Percentiles rank a stretch among this genome's conserved stretches.
Evolutionary conservation across 2,797 vertebrate species (phyloP).

Genomic region (Tiaroga cobitis): DNA sequence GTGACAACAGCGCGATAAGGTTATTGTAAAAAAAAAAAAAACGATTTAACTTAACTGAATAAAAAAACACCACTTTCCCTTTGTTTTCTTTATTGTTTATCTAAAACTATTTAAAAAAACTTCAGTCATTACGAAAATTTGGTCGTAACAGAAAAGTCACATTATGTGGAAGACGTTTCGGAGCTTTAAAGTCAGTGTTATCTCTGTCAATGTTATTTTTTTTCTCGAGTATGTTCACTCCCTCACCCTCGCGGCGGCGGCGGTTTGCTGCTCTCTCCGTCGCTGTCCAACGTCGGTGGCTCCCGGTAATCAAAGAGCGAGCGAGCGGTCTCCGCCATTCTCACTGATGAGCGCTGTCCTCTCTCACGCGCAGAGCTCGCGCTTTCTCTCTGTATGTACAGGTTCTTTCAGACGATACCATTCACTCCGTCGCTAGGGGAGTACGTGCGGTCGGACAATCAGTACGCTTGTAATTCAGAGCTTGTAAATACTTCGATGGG

Average conservation of each 20-base stretch:
- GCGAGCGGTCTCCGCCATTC: conserved; percentile 81
- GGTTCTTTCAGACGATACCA: conserved; percentile 75
- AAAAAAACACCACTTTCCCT: background rate
- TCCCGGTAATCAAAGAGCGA: conserved; percentile 79
- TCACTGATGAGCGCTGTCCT: conserved; percentile 60
- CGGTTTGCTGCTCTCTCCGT: conserved; percentile 75
- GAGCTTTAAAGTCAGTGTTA: conserved; percentile 23
- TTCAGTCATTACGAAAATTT: background rate
- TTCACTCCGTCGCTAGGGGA: conserved; percentile 56
- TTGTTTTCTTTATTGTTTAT: background rate
- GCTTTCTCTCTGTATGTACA: conserved; percentile 71
- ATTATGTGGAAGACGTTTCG: background rate
- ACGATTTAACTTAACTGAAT: background rate
- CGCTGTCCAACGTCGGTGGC: conserved; percentile 73
- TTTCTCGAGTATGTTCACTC: conserved; percentile 45
- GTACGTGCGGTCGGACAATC: background rate
- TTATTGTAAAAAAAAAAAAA: background rate
- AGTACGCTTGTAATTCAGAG: too few relatives aligned
- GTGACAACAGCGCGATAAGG: background rate
- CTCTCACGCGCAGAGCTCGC: conserved; percentile 58
- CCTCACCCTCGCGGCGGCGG: conserved; percentile 77
- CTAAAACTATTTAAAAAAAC: conserved; percentile 13
- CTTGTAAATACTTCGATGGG: background rate
- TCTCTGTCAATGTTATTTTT: conserved; percentile 67
- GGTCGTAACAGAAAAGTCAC: background rate